Base-by-base conservation (phyloP, 2,888 invertebrate genomes). In the Synanthedon tipuliformis region DNA sequence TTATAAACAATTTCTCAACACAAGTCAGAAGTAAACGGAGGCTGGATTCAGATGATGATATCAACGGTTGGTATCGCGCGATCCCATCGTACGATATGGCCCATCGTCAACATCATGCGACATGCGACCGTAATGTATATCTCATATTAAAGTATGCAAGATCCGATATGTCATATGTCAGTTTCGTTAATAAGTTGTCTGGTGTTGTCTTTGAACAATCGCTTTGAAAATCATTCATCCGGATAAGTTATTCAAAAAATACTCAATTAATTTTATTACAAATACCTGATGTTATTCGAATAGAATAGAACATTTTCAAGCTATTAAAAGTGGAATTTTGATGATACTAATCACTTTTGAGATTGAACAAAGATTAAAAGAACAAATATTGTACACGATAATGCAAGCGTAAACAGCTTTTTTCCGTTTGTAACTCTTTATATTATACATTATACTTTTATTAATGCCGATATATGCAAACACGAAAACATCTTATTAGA, bases 91-190 rank as follows among this genome's bases (percentile, higher is more conserved):
- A 34, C 61, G 78, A 78, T 77, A 77, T 59, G 53, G 55, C 59
- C 53, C 61, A 59, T 59, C 63, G 64, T 60, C 64, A 62, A 63
- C 63, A 65, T 53, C 53, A 54, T 56, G 61, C 57, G 64, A 68
- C 68, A 66, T 61, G 63, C 71, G 69, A 73, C 74, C 73, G 72
- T 73, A 75, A 75, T 72, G 65, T 65, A 68, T 61, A 61, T 62
- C 62, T 70, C 67, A 68, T 71, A 71, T 68, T 34, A 34, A 70
- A 75, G 74, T 76, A 69, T 66, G 61, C 59, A 57, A 60, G 69
- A 70, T 73, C 69, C 68, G 64, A 77, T 70, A 70, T 74, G 80
- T 75, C 80, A 75, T 67, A 60, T 64, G 78, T 78, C 79, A 73
- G 69, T 70, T 64, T 62, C 55, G 41, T 63, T 68, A 78, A 78